A percentile compares a stretch with the other conserved stretches of the same genome.
These are phyloP conservation scores for Margarornis squamiger DNA, from an alignment of 2,797 vertebrate species.

Conservation along the genomic window DNA sequence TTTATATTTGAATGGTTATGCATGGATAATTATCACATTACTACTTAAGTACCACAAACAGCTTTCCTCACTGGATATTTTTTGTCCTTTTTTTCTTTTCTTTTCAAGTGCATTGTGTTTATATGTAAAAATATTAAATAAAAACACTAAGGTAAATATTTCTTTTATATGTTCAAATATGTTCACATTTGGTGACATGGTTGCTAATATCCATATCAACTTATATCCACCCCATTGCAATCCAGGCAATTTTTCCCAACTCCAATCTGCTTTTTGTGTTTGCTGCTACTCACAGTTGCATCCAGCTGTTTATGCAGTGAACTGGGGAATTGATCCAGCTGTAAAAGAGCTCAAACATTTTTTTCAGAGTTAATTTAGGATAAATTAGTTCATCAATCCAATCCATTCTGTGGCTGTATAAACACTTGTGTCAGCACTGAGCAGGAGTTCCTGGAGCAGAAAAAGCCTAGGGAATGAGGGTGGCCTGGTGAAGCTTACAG, in stretches of 20 bases:
- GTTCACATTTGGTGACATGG: accelerated
- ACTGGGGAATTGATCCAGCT: conserved; percentile 26
- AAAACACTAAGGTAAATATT: conserved; percentile 1
- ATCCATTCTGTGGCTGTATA: conserved; percentile 46
- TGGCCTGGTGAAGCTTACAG: not conserved
- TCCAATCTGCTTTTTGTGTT: not conserved
- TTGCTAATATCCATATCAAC: not conserved
- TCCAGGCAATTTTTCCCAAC: not conserved
- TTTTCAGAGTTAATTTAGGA: conserved; percentile 22
- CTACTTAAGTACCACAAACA: conserved; percentile 20
- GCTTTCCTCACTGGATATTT: not conserved
- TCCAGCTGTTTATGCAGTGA: conserved; percentile 13
- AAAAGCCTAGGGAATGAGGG: not conserved
- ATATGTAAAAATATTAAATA: not conserved
- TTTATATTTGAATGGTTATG: conserved; percentile 42
- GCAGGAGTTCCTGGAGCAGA: not conserved
- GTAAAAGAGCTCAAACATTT: not conserved
- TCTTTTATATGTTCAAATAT: not conserved
- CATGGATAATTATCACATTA: conserved; percentile 45
- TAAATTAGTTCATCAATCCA: conserved; percentile 55
- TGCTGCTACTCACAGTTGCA: not conserved
- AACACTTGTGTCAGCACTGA: not conserved
- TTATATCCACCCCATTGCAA: not conserved
- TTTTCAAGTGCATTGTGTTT: not conserved
- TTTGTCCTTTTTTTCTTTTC: not conserved